phyloP scores from a whole-genome alignment of 2,113 vertebrate species.

The Oncorhynchus masou region DNA sequence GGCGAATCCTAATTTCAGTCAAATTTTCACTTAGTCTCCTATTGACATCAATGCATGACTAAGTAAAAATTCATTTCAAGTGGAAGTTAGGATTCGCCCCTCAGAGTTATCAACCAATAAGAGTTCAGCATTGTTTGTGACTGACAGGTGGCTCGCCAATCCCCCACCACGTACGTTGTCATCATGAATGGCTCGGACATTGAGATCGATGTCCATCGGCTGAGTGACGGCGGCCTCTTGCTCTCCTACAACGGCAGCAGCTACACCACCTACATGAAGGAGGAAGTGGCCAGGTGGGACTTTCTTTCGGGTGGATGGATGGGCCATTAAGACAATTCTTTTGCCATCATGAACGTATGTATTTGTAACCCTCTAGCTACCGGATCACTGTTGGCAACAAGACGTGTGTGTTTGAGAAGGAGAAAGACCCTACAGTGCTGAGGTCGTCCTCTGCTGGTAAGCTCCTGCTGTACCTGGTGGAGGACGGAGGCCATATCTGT shows the following conservation, averaged over 20 bases:
- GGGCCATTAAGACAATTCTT: not conserved
- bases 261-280: conserved; percentile 97
- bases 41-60: conserved; percentile 1
- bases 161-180: conserved; percentile 86
- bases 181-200: conserved; percentile 90
- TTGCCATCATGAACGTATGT: not conserved
- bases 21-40: not conserved
- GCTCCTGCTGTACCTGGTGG: conserved; percentile 84
- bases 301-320: not conserved
- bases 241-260: conserved; percentile 89
- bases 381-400: conserved; percentile 94
- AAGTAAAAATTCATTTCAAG: not conserved
- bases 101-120: too few relatives aligned
- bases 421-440: conserved; percentile 90
- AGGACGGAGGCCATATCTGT: conserved; percentile 81
- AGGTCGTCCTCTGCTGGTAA: conserved; percentile 90
- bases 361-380: conserved; percentile 73
- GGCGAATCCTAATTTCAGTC: too few relatives aligned
- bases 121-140: too few relatives aligned
- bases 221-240: conserved; percentile 90
- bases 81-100: too few relatives aligned
- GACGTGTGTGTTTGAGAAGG: conserved; percentile 95
- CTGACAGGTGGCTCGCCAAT: conserved; percentile 89
- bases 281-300: conserved; percentile 85
- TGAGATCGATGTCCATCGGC: conserved; percentile 90